Base-by-base conservation (phyloP, 2,113 vertebrate genomes). In the Gallinago undulata region DNA sequence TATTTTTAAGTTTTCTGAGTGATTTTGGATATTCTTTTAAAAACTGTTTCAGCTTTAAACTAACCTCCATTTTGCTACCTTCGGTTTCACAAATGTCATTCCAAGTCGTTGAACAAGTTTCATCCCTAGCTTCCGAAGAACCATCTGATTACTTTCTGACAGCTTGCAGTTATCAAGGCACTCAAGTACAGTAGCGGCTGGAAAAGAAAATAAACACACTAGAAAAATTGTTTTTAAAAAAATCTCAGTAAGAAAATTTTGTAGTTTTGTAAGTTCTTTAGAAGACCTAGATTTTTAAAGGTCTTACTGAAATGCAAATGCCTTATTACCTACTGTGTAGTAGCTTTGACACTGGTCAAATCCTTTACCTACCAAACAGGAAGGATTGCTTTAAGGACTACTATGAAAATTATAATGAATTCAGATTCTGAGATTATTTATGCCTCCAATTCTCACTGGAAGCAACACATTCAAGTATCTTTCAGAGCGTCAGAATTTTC, bases 101-200 rank as follows among this genome's bases (percentile, higher is more conserved):
- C 99, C 99, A 18, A 99, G 98, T 12, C 99, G 98, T 89, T 99
- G 99, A 78, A 98, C 98, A 4, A 99, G 98, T 97, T 99, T 99
- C 95, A 99, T 97, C 6, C 98, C 98, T 3, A 99, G 98, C 57
- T 99, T 99, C 91, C 99, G 98, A 91, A 99, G 98, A 93, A 97
- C 98, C 68, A 98, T 98, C 94, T 99, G 98, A 84, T 96, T 99
- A 95, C 99, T 99, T 41, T 99, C 98, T 2, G 98, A 97, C 21
- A 99, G 96, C 75, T 86, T 97, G 88, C 98, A 99, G 73, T 97
- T 89, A 70, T 99, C 98, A 67, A 99, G 97, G 89, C 98, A 98
- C 74, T 96, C 96, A 4, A 99, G 98, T 15, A 99, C 98, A 9
- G 97, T 97, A 39, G 98, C 89, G 87, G 99, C 99, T 99, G 97